phyloP scores from a whole-genome alignment of 2,113 vertebrate genomes.

The Abramis brama region DNA sequence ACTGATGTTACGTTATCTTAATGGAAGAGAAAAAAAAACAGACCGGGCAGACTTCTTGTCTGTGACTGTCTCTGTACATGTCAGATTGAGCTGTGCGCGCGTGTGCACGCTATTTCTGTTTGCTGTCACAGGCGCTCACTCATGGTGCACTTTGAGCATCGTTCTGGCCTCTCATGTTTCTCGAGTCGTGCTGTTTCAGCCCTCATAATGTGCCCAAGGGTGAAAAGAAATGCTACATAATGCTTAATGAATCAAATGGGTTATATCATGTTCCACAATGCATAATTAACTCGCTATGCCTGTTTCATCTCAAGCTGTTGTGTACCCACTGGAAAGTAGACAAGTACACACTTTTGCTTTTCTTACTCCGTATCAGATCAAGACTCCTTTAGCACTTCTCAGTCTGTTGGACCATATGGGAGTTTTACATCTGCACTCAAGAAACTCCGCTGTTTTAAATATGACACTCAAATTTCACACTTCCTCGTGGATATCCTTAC shows the following conservation, averaged over 20 bases:
- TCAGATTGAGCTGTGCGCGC: slow-evolving; percentile 31
- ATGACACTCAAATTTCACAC: slow-evolving; percentile 41
- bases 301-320: slow-evolving; percentile 56
- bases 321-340: slow-evolving; percentile 28
- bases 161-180: slow-evolving; percentile 53
- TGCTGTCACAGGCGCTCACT: slow-evolving; percentile 55
- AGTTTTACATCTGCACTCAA: slow-evolving; percentile 29
- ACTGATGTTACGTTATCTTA: slow-evolving; percentile 49
- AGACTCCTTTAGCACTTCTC: slow-evolving; percentile 33
- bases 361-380: slow-evolving; percentile 40
- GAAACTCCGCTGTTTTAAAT: slow-evolving; percentile 36
- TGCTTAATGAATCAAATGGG: slow-evolving; percentile 60
- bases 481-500: background rate
- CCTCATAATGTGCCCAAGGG: slow-evolving; percentile 53
- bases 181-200: slow-evolving; percentile 52
- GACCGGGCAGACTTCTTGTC: slow-evolving; percentile 24
- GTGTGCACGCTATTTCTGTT: slow-evolving; percentile 43
- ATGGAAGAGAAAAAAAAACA: slow-evolving; percentile 2
- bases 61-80: slow-evolving; percentile 44
- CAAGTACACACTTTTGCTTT: slow-evolving; percentile 38
- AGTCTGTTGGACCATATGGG: slow-evolving; percentile 39
- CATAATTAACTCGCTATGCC: slow-evolving; percentile 59
- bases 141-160: slow-evolving; percentile 52
- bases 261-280: slow-evolving; percentile 58
- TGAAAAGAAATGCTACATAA: slow-evolving; percentile 58